phyloP scores from a whole-genome alignment of 2,888 invertebrate genomes.

The Andrena praecox region DNA sequence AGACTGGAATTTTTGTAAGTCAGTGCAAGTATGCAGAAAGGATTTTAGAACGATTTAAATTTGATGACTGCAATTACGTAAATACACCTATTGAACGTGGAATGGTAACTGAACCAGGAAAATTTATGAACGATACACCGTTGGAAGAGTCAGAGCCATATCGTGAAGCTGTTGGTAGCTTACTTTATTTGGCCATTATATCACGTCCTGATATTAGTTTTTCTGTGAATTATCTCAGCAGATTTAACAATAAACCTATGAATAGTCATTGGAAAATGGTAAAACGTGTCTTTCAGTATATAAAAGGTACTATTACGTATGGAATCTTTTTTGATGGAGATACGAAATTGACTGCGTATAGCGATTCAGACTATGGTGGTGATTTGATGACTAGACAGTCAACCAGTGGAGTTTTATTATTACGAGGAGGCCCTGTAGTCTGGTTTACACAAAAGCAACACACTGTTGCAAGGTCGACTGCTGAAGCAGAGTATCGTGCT shows the following conservation, averaged over 20 bases:
- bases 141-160: slow-evolving; percentile 50
- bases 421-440: slow-evolving; percentile 72
- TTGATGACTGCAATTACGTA: background rate
- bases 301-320: slow-evolving; percentile 58
- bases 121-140: slow-evolving; percentile 57
- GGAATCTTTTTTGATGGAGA: slow-evolving; percentile 69
- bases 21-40: slow-evolving; percentile 65
- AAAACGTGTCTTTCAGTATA: slow-evolving; percentile 58
- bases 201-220: slow-evolving; percentile 74
- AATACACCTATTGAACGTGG: slow-evolving; percentile 72
- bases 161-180: slow-evolving; percentile 65
- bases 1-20: slow-evolving; percentile 71
- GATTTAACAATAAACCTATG: slow-evolving; percentile 61
- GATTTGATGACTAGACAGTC: slow-evolving; percentile 60
- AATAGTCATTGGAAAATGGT: slow-evolving; percentile 17
- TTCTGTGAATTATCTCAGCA: slow-evolving; percentile 72
- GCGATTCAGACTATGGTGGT: slow-evolving; percentile 68
- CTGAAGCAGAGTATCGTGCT: slow-evolving; percentile 77
- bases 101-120: slow-evolving; percentile 68
- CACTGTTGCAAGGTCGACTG: slow-evolving; percentile 62
- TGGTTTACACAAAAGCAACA: slow-evolving; percentile 70
- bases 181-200: slow-evolving; percentile 69
- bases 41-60: slow-evolving; percentile 6
- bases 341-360: slow-evolving; percentile 51
- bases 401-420: slow-evolving; percentile 71